phyloP scores from a whole-genome alignment of 2,113 vertebrate species.

The Gorilla gorilla region DNA sequence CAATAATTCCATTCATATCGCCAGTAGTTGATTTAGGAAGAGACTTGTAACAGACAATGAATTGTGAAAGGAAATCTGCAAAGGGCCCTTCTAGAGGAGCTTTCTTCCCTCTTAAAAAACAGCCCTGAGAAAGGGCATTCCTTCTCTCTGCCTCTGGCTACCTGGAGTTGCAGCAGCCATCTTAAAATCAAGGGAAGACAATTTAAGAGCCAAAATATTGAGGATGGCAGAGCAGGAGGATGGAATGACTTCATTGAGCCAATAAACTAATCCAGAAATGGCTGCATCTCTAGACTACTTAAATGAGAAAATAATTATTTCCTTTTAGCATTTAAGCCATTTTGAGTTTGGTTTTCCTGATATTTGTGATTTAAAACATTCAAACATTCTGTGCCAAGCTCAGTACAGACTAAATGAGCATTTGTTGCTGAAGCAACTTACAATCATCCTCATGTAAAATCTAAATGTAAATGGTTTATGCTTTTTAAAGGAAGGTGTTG shows the following conservation, averaged over 20 bases:
- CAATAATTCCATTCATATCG: background rate
- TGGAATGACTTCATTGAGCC: background rate
- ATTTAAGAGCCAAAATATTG: background rate
- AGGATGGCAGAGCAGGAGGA: background rate
- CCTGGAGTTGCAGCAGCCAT: background rate
- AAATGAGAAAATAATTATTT: slow-evolving; percentile 30
- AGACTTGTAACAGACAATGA: background rate
- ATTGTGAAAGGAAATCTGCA: background rate
- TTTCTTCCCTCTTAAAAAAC: background rate
- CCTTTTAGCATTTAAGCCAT: slow-evolving; percentile 6
- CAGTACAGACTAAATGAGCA: background rate
- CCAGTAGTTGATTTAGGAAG: background rate
- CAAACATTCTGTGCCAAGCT: background rate
- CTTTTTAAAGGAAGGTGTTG: background rate
- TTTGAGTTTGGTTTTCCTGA: slow-evolving; percentile 24
- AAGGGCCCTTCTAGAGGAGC: background rate
- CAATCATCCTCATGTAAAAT: background rate
- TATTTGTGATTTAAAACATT: background rate
- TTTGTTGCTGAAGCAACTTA: background rate
- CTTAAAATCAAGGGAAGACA: background rate
- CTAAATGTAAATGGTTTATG: background rate
- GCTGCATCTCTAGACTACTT: background rate
- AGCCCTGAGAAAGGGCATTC: background rate
- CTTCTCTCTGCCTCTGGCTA: background rate
- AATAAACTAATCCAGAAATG: background rate